phyloP scores from a whole-genome alignment of 2,113 vertebrate genomes.

The Pomatorhinus ruficollis region DNA sequence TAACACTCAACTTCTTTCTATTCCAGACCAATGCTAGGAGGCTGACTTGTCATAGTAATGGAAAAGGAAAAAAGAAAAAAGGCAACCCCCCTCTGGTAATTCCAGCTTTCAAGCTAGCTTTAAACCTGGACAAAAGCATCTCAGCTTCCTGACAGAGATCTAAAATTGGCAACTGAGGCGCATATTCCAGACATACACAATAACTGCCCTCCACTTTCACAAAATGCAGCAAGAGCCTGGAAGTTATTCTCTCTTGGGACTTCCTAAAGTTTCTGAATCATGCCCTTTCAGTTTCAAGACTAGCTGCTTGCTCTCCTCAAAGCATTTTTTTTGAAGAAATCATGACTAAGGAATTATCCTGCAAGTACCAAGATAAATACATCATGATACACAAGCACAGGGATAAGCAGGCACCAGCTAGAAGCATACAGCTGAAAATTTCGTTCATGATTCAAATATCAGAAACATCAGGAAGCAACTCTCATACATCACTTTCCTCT shows the following conservation, averaged over 20 bases:
- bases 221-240: neutral
- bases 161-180: neutral
- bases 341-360: neutral
- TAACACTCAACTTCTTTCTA: neutral
- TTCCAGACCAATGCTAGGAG: neutral
- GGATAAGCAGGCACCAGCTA: neutral
- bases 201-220: neutral
- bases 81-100: neutral
- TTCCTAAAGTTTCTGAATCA: neutral
- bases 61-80: neutral
- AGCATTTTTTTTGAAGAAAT: neutral
- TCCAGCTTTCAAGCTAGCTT: neutral
- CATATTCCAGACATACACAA: neutral
- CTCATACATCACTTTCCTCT: neutral
- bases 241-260: neutral
- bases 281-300: neutral
- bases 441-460: fast-evolving
- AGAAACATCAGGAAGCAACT: neutral
- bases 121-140: neutral
- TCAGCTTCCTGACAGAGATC: neutral
- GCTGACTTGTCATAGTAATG: neutral
- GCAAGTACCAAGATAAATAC: neutral
- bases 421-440: neutral
- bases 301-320: neutral
- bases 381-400: neutral